Evolutionary conservation across 1,140 invertebrate species (phyloP), one percentile per base, ranked within the genome.

Genomic region (Cryptotermes secundus): DNA sequence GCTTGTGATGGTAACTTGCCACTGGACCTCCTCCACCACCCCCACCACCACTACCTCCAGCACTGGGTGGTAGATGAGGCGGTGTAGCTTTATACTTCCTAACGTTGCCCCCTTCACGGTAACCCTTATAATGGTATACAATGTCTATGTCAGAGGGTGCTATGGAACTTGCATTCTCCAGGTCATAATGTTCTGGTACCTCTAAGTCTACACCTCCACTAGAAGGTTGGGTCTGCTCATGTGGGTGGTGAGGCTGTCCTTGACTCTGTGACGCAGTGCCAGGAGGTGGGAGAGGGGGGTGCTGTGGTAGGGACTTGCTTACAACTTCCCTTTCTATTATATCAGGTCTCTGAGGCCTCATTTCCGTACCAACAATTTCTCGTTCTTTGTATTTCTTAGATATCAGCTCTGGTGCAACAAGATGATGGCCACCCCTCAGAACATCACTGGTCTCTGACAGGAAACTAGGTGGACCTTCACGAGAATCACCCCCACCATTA

Each of bases 131-230:
- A 89, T 99, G 97, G 87, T 98, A 98, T 2, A 98, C 96, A 85
- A 99, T 97, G 88, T 99, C 98, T 85, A 99, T 98, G 89, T 99
- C 98, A 22, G 97, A 98, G 0, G 98, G 97, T 1, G 98, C 98
- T 86, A 99, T 99, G 0, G 97, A 98, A 89, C 97, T 98, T 1
- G 97, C 97, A 90, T 99, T 99, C 90, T 99, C 98, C 83, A 99
- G 90, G 89, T 99, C 98, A 88, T 99, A 99, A 88, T 98, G 97
- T 88, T 99, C 98, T 0, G 97, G 97, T 86, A 96, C 93, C 88
- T 98, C 97, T 1, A 95, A 94, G 88, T 96, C 94, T 82, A 94
- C 88, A 86, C 94, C 93, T 84, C 92, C 93, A 59, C 92, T 92
- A 84, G 92, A 92, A 0, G 92, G 91, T 84, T 80, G 42, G 2